phyloP scores from a whole-genome alignment of 2,113 vertebrate species.

The Carollia perspicillata region DNA sequence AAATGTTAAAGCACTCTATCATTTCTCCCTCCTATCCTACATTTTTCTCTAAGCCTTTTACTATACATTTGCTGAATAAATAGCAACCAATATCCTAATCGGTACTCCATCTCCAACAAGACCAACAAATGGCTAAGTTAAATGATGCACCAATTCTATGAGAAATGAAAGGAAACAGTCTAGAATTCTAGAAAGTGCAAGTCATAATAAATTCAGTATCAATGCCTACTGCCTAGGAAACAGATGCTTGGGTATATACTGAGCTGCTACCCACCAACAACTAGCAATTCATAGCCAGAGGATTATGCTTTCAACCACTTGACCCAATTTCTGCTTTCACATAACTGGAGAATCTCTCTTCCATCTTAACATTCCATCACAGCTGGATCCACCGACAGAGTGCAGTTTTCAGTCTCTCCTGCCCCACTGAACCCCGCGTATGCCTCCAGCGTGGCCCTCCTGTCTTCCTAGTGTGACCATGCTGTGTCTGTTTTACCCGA shows the following conservation, averaged over 20 bases:
- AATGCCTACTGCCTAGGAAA: too few species aligned
- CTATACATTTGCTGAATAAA: neutral
- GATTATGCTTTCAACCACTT: neutral
- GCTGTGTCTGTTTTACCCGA: neutral
- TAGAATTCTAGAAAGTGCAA: neutral
- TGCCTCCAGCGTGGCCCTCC: fast-evolving
- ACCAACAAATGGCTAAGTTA: neutral
- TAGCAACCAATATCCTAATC: neutral
- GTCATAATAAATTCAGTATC: neutral
- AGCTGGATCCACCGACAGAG: neutral
- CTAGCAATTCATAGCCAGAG: neutral
- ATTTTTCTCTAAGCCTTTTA: neutral
- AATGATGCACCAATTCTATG: neutral
- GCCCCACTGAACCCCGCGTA: neutral
- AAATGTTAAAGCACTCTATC: neutral
- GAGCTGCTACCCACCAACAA: neutral
- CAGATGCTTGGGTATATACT: fast-evolving
- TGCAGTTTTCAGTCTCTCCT: neutral
- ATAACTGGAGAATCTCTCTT: neutral
- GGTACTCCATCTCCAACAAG: neutral
- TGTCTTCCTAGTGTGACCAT: neutral
- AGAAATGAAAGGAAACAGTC: neutral
- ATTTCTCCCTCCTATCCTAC: neutral
- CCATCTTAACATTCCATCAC: neutral
- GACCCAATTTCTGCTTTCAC: neutral